These are phyloP conservation scores for Oncorhynchus mykiss DNA, from an alignment of 2,113 vertebrate genomes.

Conservation along the genomic window DNA sequence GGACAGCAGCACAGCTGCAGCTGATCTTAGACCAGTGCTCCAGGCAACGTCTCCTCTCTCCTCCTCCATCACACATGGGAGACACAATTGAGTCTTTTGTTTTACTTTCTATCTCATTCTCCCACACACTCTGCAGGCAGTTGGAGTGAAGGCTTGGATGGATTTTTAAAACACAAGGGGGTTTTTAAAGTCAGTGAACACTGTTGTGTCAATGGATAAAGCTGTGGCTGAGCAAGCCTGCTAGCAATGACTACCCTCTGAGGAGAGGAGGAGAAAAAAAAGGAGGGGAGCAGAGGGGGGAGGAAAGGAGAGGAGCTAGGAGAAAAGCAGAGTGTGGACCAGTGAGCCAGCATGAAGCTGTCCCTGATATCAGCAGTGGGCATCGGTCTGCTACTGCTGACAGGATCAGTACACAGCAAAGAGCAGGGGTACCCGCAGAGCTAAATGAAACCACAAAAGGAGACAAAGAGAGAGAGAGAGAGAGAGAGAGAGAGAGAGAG, in stretches of 20 bases:
- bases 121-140: background rate
- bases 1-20: constrained; percentile 28
- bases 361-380: too few species aligned
- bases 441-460: background rate
- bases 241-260: too few species aligned
- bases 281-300: too few species aligned
- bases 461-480: background rate
- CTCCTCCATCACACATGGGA: too few species aligned
- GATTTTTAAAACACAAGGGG: background rate
- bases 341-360: background rate
- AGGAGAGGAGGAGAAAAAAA: too few species aligned
- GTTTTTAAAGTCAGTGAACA: background rate
- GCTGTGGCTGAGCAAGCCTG: background rate
- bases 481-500: too few species aligned
- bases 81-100: too few species aligned
- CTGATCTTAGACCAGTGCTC: too few species aligned
- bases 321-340: background rate
- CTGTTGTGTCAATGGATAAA: background rate
- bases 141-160: background rate
- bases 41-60: too few species aligned
- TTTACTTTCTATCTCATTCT: background rate
- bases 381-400: background rate
- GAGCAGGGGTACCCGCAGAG: background rate
- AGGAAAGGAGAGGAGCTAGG: background rate
- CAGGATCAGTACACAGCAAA: background rate